phyloP scores from a whole-genome alignment of 2,888 invertebrate species.

The Periphyllus acericola region DNA sequence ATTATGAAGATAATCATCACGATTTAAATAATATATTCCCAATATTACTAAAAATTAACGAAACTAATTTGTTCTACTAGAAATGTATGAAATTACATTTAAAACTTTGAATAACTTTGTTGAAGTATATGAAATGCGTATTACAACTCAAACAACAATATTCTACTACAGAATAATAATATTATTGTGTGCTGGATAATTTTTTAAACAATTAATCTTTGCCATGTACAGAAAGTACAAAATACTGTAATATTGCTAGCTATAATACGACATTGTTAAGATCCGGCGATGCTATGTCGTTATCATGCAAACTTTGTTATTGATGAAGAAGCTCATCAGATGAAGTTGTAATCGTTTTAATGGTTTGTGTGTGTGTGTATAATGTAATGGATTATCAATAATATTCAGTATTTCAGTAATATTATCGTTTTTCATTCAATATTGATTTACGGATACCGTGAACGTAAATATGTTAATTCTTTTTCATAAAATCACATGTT shows the following conservation, averaged over 20 bases:
- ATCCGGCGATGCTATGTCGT: neutral
- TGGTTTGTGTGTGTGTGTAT: neutral
- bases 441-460: neutral
- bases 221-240: neutral
- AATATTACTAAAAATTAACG: too few relatives aligned
- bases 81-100: too few relatives aligned
- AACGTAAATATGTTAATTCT: neutral
- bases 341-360: neutral
- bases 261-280: neutral
- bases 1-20: neutral
- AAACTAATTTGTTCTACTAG: too few relatives aligned
- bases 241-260: neutral
- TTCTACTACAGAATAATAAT: too few relatives aligned
- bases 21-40: too few relatives aligned
- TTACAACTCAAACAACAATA: too few relatives aligned
- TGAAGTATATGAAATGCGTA: too few relatives aligned
- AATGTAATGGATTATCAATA: neutral
- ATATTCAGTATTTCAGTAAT: neutral
- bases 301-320: conserved; percentile 18
- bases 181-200: neutral
- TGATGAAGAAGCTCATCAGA: conserved; percentile 17
- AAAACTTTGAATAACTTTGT: too few relatives aligned
- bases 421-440: neutral
- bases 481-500: neutral
- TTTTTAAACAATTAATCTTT: conserved; percentile 23